phyloP scores from a whole-genome alignment of 2,113 vertebrate genomes.

The Aphelocoma coerulescens region DNA sequence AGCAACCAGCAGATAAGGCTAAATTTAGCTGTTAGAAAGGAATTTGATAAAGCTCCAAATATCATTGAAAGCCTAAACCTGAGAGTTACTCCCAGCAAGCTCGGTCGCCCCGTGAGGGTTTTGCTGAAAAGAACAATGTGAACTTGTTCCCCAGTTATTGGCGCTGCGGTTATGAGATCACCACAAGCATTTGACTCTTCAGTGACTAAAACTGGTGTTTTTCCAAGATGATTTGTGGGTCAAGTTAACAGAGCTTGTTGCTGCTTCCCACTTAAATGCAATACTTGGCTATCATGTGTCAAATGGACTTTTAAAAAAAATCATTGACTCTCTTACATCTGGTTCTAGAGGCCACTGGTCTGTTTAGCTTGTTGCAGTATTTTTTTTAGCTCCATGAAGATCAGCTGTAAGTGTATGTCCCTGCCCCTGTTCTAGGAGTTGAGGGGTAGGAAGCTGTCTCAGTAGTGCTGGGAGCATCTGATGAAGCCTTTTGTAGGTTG shows the following conservation, averaged over 20 bases:
- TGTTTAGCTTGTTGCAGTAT: background rate
- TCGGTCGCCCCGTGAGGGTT: background rate
- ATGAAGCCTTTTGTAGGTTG: background rate
- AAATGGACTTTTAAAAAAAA: background rate
- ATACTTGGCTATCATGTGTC: fast-evolving
- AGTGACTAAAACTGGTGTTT: background rate
- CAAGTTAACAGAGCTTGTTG: background rate
- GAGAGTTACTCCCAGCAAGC: background rate
- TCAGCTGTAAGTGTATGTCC: background rate
- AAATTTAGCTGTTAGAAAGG: conserved; percentile 26
- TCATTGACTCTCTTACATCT: background rate
- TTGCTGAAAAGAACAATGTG: background rate
- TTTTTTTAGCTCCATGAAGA: background rate
- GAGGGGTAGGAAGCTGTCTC: background rate
- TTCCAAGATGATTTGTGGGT: background rate
- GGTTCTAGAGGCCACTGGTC: background rate
- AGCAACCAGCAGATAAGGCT: conserved; percentile 29
- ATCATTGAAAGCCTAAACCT: conserved; percentile 10
- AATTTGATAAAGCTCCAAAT: conserved; percentile 9
- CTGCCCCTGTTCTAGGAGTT: background rate
- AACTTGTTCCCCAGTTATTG: background rate
- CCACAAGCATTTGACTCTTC: background rate
- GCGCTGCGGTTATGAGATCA: background rate
- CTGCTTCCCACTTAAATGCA: background rate
- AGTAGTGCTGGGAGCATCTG: background rate